Base-by-base conservation (phyloP, 2,797 vertebrate species). In the Tenualosa thibaudeaui region DNA sequence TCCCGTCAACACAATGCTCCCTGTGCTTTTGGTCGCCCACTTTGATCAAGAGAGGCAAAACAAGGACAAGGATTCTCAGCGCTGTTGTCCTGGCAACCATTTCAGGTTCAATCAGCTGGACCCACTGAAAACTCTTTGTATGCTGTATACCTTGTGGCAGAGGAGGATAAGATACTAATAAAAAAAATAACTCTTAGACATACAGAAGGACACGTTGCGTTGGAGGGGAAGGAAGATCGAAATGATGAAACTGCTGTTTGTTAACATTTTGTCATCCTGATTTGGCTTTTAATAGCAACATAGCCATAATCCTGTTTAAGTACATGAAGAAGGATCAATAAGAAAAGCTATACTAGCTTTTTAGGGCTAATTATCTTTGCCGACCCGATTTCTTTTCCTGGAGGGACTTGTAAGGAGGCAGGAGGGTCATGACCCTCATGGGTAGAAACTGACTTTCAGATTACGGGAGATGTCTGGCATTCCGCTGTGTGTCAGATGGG, bases 81-180 rank as follows among this genome's bases (percentile, higher is more conserved):
- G 49, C 86, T 87, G 91, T 91, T 92, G 87, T 90, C 51, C n/a
- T 82, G 83, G 86, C 89, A 92, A 88, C 84, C 82, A n/a, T 90
- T 89, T 92, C 81, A 90, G 93, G 86, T 88, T 89, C 91, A 91
- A 91, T 90, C 90, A 91, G 86, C 90, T 91, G 84, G 84, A 81
- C 78, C 84, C 85, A 56, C 86, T 71, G 86, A 91, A 91, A 92
- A 92, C 90, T 84, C 87, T 90, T 81, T 87, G 81, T 92, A 87
- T 89, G 86, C 90, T 91, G 81, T 54, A 81, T 78, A 90, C 85
- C 82, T 88, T 82, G 87, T 89, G 71, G 89, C 53, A 92, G 88
- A 90, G 87, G 51, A 46, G 90, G 93, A 84, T 43, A 8, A 46
- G 37, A 43, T 22, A 46, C 43, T 78, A 19, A 78, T 78, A 40